Percentiles rank a stretch among this genome's conserved stretches.
These are phyloP conservation scores for Platorchestia sp. DNA, from an alignment of 1,140 invertebrate species.

Conservation along the genomic window DNA sequence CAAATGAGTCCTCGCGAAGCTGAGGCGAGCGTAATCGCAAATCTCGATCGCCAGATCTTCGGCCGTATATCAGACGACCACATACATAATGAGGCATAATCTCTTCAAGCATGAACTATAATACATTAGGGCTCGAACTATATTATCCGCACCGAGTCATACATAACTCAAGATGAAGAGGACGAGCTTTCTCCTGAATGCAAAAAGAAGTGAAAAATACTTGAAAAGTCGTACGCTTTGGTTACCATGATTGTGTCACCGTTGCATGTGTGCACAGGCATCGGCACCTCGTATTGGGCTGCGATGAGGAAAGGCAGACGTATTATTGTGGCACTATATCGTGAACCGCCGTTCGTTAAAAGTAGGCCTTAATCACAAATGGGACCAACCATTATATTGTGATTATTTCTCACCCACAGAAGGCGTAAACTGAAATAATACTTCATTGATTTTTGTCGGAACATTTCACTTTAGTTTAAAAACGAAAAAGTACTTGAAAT, in stretches of 20 bases:
- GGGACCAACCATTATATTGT: too few relatives aligned
- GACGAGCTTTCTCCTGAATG: background rate
- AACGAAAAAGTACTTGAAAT: background rate
- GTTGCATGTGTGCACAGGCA: background rate
- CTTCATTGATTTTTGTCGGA: background rate
- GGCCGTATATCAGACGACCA: background rate
- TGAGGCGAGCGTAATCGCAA: background rate
- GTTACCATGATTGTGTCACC: background rate
- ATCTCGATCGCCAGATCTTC: background rate
- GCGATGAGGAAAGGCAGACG: background rate
- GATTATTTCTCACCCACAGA: background rate
- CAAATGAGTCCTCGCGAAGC: background rate
- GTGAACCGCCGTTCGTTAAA: too few relatives aligned
- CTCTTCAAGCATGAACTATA: background rate
- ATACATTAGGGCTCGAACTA: background rate
- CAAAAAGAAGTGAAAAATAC: background rate
- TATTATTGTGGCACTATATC: too few relatives aligned
- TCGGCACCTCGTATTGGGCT: background rate
- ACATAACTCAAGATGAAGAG: background rate
- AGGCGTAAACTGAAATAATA: background rate
- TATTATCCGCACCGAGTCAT: background rate
- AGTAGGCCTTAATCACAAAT: too few relatives aligned
- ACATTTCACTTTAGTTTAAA: background rate
- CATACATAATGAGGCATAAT: background rate
- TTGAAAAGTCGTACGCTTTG: background rate